These are phyloP conservation scores for Druceiella hillmani DNA, from an alignment of 2,888 invertebrate species.

Conservation along the genomic window DNA sequence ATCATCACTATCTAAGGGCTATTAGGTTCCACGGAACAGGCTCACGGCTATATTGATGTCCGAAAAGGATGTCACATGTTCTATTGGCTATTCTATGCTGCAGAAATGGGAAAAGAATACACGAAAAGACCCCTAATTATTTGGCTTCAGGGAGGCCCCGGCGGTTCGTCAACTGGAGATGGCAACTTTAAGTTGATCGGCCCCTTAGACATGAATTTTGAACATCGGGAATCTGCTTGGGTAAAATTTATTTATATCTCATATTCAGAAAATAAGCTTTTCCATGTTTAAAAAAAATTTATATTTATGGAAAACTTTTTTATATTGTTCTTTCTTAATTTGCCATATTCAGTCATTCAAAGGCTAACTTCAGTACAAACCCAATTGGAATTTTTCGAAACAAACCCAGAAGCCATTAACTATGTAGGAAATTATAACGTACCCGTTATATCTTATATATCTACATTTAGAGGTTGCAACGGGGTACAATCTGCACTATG, in stretches of 20 bases:
- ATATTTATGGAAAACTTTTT: not conserved
- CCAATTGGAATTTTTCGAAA: too few species aligned
- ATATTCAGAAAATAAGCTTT: too few species aligned
- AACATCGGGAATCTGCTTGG: constrained; percentile 72
- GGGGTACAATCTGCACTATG: too few species aligned
- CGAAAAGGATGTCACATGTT: constrained; percentile 75
- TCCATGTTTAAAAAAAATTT: too few species aligned
- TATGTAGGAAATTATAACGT: too few species aligned
- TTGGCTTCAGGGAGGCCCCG: constrained; percentile 89
- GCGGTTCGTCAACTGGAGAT: constrained; percentile 69
- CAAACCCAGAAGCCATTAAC: too few species aligned
- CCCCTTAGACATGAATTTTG: constrained; percentile 58
- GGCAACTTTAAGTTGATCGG: constrained; percentile 88
- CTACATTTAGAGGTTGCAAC: too few species aligned
- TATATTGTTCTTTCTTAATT: constrained; percentile 2
- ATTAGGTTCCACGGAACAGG: constrained; percentile 61
- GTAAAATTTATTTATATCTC: too few species aligned
- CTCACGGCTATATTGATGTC: constrained; percentile 69
- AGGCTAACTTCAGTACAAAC: too few species aligned
- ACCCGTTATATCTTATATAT: too few species aligned
- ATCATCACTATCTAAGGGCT: constrained; percentile 33
- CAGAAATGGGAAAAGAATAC: constrained; percentile 52
- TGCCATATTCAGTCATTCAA: not conserved
- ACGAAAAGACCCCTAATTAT: constrained; percentile 71
- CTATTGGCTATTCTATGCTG: constrained; percentile 81